Evolutionary conservation across 1,140 invertebrate species (phyloP), one percentile per base, ranked within the genome.

Genomic region (Drosophila prosaltans): DNA sequence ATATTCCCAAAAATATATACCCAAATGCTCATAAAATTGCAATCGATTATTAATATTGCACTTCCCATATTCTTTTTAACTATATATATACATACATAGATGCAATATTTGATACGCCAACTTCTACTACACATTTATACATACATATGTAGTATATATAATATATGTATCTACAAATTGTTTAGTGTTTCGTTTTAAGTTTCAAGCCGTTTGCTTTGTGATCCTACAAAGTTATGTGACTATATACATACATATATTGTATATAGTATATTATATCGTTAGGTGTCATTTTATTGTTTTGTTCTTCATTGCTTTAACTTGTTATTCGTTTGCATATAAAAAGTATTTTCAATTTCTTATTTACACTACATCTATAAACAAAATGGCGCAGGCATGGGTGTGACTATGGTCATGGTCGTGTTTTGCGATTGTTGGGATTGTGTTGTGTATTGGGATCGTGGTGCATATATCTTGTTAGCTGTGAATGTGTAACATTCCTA

Each of bases 1-100:
- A 88, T 80, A 88, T 89, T 88, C 57, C 43, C 75, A 88, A 78
- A 83, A 86, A 89, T 83, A 88, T 88, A 88, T 88, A 88, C 83
- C 65, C 80, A 88, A 77, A 79, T 82, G 83, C 80, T 82, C 79
- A 61, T 74, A 57, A 69, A 70, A 67, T 72, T 81, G 80, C 79
- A 81, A 72, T 63, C 60, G 45, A 51, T 51, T 51, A 24, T 51
- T 51, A 2, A 51, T 73, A 69, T 74, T 80, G 54, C 76, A 74
- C 74, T 74, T 72, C 68, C 79, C 80, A 64, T 68, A 41, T 36
- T 30, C 2, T 30, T 36, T 36, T 36, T 4, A 36, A 36, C 32
- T 36, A 36, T 36, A 36, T 36, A 36, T 36, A 36, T 36, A 36
- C 32, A 77, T 75, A 55, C 71, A 41, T 69, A 74, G 80, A 72